Base-by-base conservation (phyloP, 2,113 vertebrate genomes). In the Tychaedon coryphoeus region DNA sequence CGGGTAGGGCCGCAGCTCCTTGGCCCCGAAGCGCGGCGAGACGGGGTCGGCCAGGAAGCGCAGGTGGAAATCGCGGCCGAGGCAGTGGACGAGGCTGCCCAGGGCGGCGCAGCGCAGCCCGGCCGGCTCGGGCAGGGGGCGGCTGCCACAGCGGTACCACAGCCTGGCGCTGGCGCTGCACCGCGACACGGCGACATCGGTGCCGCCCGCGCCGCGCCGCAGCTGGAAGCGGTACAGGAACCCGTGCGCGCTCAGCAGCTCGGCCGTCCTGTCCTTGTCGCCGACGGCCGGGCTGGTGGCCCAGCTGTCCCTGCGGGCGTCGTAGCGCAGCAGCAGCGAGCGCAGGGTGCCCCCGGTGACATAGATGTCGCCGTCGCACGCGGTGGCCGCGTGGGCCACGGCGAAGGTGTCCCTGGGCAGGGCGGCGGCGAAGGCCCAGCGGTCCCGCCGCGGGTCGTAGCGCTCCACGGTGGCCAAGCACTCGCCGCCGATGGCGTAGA, bases 401-500 rank as follows among this genome's bases (percentile, higher is more conserved):
- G 99, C 98, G 1, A 99, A 99, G 6, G 99, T 98, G 64, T 79
- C 76, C 15, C 61, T 2, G 76, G 76, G 76, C 76, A 79, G 33
- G 26, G 61, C 20, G 20, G 76, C 50, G 3, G 12, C 26, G 9
- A 24, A 56, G 33, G 61, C 33, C 76, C 99, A 99, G 82, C 98
- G 97, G 97, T 99, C 98, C 48, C 89, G 75, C 36, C 98, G 98
- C 0, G 99, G 99, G 95, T 99, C 61, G 0, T 99, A 99, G 29
- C 98, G 96, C 69, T 99, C 99, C 23, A 99, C 99, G 0, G 98
- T 99, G 83, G 97, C 98, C 26, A 99, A 98, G 82, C 99, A 99
- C 95, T 99, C 99, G 0, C 99, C 99, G 0, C 99, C 99, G 0
- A 99, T 98, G 95, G 99, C 99, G 0, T 99, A 99, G 76, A 99